Conservation (phyloP, 2,113 vertebrate species). For the Heterotilapia buettikoferi region DNA sequence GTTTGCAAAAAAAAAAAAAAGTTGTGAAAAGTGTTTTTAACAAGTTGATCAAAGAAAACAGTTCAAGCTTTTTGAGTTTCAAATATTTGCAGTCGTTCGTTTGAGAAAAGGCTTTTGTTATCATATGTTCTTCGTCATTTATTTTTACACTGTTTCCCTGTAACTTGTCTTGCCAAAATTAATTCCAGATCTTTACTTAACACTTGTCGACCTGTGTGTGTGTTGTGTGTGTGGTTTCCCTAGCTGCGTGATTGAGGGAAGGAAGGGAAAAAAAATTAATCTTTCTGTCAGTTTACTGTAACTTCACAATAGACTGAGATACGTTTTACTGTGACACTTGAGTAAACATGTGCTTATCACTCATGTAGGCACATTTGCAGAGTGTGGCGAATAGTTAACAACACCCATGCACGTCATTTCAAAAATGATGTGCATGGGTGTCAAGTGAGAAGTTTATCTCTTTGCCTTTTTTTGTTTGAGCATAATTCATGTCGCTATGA, state of each 20-base stretch:
- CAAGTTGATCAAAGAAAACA: neutral
- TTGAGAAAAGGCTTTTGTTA: neutral
- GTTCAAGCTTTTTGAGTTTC: neutral
- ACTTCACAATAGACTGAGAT: neutral
- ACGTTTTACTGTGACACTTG: neutral
- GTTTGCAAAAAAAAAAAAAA: fast-evolving
- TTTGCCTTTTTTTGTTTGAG: neutral
- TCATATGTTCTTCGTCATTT: neutral
- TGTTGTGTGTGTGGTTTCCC: neutral
- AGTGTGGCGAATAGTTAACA: neutral
- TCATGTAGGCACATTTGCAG: neutral
- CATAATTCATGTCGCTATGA: neutral
- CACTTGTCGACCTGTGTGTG: neutral
- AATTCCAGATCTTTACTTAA: neutral
- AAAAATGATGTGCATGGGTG: neutral
- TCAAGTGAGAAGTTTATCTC: neutral
- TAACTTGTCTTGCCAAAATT: fast-evolving
- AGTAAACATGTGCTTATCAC: neutral
- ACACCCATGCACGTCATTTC: fast-evolving
- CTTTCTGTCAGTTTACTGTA: neutral
- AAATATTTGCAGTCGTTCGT: neutral
- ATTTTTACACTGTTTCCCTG: neutral
- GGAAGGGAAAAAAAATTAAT: fast-evolving
- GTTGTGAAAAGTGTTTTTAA: neutral
- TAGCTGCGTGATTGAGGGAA: neutral